These are phyloP conservation scores for Junonia oenone DNA, from an alignment of 2,888 invertebrate genomes.

Conservation along the genomic window DNA sequence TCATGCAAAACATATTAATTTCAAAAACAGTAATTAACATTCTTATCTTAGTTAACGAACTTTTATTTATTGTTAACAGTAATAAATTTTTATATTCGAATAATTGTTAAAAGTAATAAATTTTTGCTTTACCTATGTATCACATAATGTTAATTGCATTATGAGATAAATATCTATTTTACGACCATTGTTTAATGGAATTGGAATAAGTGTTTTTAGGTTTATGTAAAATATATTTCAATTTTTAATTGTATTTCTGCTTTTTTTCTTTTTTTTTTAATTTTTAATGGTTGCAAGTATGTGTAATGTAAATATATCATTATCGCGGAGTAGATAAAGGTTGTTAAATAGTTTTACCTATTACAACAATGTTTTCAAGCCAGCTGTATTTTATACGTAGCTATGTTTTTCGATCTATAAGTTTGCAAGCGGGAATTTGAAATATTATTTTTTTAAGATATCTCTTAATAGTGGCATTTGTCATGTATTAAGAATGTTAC, in stretches of 20 bases:
- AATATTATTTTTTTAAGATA: too few relatives aligned
- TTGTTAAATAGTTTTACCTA: too few relatives aligned
- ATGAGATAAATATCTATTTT: neutral
- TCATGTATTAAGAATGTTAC: too few relatives aligned
- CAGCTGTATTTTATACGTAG: neutral
- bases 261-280: neutral
- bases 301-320: neutral
- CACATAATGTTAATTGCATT: neutral
- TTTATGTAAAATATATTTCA: neutral
- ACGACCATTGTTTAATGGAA: neutral
- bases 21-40: neutral
- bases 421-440: too few relatives aligned
- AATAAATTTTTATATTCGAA: too few relatives aligned
- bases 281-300: neutral
- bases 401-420: too few relatives aligned
- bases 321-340: neutral
- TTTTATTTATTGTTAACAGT: neutral
- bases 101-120: neutral
- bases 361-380: too few relatives aligned
- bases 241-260: neutral
- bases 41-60: constrained; percentile 8
- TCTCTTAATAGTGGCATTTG: too few relatives aligned
- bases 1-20: constrained; percentile 1
- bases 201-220: neutral
- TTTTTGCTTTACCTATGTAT: neutral